Evolutionary conservation across 2,888 invertebrate genomes (phyloP).

Genomic region (Aphrophora alni): DNA sequence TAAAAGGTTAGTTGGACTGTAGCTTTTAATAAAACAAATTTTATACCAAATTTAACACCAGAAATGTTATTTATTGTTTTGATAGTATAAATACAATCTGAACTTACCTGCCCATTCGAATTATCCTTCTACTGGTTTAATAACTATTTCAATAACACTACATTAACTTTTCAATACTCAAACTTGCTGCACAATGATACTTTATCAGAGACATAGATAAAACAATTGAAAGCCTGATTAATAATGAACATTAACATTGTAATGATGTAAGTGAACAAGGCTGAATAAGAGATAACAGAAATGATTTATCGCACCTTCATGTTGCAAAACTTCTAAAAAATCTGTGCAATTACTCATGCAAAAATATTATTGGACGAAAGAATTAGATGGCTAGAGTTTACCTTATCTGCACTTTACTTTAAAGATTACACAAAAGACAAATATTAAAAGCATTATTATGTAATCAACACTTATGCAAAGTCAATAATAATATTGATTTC

Average conservation of each 20-base stretch:
- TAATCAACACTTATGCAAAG: too few species aligned
- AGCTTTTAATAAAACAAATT: too few species aligned
- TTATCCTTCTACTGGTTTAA: not conserved
- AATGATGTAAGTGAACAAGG: not conserved
- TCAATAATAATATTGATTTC: too few species aligned
- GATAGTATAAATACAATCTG: too few species aligned
- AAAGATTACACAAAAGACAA: too few species aligned
- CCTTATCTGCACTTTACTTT: too few species aligned
- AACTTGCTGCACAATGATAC: not conserved
- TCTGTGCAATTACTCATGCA: not conserved
- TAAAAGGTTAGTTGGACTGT: too few species aligned
- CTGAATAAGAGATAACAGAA: not conserved
- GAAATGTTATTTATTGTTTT: too few species aligned
- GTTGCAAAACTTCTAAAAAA: not conserved
- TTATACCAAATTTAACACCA: too few species aligned
- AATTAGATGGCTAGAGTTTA: too few species aligned
- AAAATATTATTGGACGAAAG: too few species aligned
- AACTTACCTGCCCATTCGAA: not conserved
- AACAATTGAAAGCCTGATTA: slow-evolving; percentile 9
- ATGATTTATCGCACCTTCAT: not conserved
- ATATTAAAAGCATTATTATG: too few species aligned
- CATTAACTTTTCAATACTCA: not conserved
- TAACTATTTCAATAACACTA: not conserved
- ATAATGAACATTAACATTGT: not conserved
- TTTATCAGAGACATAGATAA: not conserved